Evolutionary conservation across 2,113 vertebrate species (phyloP).

Genomic region (Solea senegalensis): DNA sequence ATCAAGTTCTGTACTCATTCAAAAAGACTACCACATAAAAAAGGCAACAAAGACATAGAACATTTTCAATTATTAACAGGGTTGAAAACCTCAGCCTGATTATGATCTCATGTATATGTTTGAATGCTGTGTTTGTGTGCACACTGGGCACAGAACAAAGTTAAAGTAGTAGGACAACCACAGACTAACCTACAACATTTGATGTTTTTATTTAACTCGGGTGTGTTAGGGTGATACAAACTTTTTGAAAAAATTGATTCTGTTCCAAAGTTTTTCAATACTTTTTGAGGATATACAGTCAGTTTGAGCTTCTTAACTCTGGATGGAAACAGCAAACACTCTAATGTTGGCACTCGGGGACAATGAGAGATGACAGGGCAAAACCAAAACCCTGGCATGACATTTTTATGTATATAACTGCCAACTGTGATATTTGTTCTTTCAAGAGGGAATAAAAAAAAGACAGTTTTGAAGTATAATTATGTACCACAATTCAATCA

Average conservation of each 20-base stretch:
- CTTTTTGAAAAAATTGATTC: too few relatives aligned
- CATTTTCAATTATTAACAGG: neutral
- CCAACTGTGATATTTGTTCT: too few relatives aligned
- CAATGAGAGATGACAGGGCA: too few relatives aligned
- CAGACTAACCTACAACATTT: neutral
- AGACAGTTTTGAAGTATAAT: too few relatives aligned
- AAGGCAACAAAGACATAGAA: slow-evolving; percentile 28
- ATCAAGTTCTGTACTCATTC: neutral
- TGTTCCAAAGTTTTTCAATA: too few relatives aligned
- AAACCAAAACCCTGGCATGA: too few relatives aligned
- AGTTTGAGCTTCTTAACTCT: too few relatives aligned
- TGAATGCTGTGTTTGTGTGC: neutral
- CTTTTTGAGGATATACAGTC: too few relatives aligned
- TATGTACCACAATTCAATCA: neutral
- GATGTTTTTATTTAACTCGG: neutral
- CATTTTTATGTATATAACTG: too few relatives aligned
- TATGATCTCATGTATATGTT: neutral
- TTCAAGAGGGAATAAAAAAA: too few relatives aligned
- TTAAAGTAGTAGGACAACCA: neutral
- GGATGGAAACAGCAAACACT: too few relatives aligned
- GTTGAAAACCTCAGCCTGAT: neutral
- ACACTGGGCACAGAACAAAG: neutral
- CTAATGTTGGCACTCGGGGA: too few relatives aligned
- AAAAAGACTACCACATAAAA: neutral
- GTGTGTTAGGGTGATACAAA: neutral